Evolutionary conservation across 2,888 invertebrate species (phyloP).

Genomic region (Melanostoma scalare): DNA sequence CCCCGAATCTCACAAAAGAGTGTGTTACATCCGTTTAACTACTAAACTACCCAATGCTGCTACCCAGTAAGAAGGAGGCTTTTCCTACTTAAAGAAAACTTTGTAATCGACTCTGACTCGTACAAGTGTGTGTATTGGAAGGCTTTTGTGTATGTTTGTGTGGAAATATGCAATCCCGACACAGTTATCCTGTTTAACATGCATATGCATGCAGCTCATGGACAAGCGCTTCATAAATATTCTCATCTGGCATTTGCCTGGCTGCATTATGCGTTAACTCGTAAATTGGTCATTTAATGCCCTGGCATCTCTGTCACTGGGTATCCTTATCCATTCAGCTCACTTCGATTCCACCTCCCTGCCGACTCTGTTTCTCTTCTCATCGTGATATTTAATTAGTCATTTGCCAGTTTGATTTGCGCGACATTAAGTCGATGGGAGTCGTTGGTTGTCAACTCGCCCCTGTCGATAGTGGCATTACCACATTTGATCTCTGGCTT

Average conservation of each 20-base stretch:
- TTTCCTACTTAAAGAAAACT: slow-evolving; percentile 63
- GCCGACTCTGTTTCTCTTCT: neutral
- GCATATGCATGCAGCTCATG: slow-evolving; percentile 70
- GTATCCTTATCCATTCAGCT: slow-evolving; percentile 32
- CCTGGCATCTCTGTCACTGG: slow-evolving; percentile 19
- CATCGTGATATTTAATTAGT: slow-evolving; percentile 61
- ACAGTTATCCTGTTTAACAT: slow-evolving; percentile 70
- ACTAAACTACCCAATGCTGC: neutral
- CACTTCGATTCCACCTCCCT: slow-evolving; percentile 4
- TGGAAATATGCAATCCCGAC: slow-evolving; percentile 47
- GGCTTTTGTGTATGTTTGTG: neutral
- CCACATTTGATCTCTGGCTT: slow-evolving; percentile 57
- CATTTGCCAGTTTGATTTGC: slow-evolving; percentile 69
- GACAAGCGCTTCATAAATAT: slow-evolving; percentile 65
- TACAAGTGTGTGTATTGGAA: neutral
- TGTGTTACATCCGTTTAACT: neutral
- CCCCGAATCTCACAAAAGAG: slow-evolving; percentile 8
- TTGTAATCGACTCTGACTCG: slow-evolving; percentile 54
- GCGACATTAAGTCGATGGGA: slow-evolving; percentile 66
- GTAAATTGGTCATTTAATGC: slow-evolving; percentile 73
- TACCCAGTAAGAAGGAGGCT: slow-evolving; percentile 17
- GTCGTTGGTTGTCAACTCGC: slow-evolving; percentile 9
- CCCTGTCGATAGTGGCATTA: slow-evolving; percentile 44
- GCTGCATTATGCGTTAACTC: slow-evolving; percentile 68
- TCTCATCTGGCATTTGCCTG: slow-evolving; percentile 59